phyloP scores from a whole-genome alignment of 2,888 invertebrate species.

The Sericinus montela region DNA sequence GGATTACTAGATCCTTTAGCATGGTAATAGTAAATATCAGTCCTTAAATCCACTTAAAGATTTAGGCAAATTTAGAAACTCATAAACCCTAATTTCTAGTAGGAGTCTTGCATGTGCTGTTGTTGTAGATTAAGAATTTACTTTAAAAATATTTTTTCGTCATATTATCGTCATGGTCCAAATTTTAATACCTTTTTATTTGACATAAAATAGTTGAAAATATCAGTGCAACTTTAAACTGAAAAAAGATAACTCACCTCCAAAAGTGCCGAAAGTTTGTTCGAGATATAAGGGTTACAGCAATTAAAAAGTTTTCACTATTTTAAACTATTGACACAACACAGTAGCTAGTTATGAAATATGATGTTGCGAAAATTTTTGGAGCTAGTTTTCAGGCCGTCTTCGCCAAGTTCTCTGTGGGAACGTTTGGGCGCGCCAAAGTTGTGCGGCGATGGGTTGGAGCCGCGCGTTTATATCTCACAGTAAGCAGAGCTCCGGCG shows the following conservation, averaged over 20 bases:
- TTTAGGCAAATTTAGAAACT: too few species aligned
- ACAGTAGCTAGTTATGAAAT: conserved; percentile 28
- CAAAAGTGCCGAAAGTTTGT: neutral
- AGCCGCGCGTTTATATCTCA: conserved; percentile 67
- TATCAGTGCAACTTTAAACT: neutral
- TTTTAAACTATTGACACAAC: conserved; percentile 6
- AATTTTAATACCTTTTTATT: too few species aligned
- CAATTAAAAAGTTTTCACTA: conserved; percentile 9
- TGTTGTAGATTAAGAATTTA: too few species aligned
- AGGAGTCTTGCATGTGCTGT: too few species aligned
- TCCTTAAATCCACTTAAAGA: too few species aligned
- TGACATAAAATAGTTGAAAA: neutral
- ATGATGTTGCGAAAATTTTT: conserved; percentile 21
- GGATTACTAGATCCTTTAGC: too few species aligned
- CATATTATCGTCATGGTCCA: too few species aligned
- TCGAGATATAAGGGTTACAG: conserved; percentile 3
- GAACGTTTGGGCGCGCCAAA: conserved; percentile 71
- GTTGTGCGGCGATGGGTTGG: conserved; percentile 63
- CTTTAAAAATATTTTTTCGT: too few species aligned
- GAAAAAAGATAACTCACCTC: conserved; percentile 4
- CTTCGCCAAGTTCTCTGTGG: conserved; percentile 53
- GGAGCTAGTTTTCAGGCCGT: conserved; percentile 35
- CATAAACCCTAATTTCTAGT: too few species aligned
- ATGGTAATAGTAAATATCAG: too few species aligned
- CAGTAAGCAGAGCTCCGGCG: conserved; percentile 34